A percentile compares a stretch with the other conserved stretches of the same genome.
Evolutionary conservation across 2,888 invertebrate species (phyloP).

Genomic region (Pasiphila rectangulata): DNA sequence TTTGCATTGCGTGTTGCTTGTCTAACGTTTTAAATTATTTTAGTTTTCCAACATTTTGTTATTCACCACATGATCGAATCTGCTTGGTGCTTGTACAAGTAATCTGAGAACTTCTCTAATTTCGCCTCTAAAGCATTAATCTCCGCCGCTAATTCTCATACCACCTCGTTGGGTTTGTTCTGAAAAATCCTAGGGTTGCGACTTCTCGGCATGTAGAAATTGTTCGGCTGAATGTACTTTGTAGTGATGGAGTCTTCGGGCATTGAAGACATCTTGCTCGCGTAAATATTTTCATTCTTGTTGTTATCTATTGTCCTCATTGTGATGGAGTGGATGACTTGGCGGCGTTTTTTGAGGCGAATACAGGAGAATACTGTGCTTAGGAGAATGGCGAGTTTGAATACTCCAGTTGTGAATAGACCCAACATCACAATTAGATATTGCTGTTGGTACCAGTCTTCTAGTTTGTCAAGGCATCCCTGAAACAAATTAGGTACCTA

Average conservation of each 20-base stretch:
- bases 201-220: constrained; percentile 72
- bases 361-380: constrained; percentile 87
- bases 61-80: constrained; percentile 83
- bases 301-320: constrained; percentile 63
- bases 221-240: constrained; percentile 73
- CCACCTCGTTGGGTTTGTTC: constrained; percentile 72
- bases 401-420: constrained; percentile 84
- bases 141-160: constrained; percentile 80
- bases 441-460: constrained; percentile 89
- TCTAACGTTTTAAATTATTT: neutral
- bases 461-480: constrained; percentile 86
- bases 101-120: constrained; percentile 74
- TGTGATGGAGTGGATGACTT: constrained; percentile 65
- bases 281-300: constrained; percentile 67
- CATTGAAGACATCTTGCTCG: constrained; percentile 47
- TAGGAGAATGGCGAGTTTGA: constrained; percentile 86
- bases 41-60: neutral
- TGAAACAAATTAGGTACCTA: constrained; percentile 52
- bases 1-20: neutral
- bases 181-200: constrained; percentile 72
- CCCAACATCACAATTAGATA: constrained; percentile 84
- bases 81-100: constrained; percentile 77
- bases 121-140: constrained; percentile 77
- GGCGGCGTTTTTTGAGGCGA: constrained; percentile 77
- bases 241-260: constrained; percentile 69